Evolutionary conservation across 2,888 invertebrate genomes (phyloP).

Genomic region (Therioaphis trifolii): DNA sequence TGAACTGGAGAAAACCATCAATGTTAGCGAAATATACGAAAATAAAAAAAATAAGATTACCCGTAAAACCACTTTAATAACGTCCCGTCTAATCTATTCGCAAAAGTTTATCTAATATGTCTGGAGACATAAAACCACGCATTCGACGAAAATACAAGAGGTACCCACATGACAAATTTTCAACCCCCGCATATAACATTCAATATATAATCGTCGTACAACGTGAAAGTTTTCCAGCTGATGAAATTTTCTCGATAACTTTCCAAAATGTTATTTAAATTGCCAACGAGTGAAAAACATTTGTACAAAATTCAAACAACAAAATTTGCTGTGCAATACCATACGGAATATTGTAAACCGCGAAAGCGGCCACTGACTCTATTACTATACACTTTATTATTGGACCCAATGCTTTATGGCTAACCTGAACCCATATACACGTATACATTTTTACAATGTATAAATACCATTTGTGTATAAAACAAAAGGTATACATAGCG

Average conservation of each 20-base stretch:
- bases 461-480: too few relatives aligned
- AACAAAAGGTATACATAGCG: background rate
- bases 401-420: background rate
- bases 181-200: too few relatives aligned
- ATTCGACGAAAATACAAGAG: background rate
- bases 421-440: background rate
- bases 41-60: background rate
- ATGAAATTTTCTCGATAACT: background rate
- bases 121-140: background rate
- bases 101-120: background rate
- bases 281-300: background rate
- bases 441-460: too few relatives aligned
- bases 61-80: conserved; percentile 19
- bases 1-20: background rate
- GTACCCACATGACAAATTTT: background rate
- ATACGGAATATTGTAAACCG: background rate
- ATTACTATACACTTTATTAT: background rate
- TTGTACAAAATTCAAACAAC: background rate
- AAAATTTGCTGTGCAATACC: conserved; percentile 14
- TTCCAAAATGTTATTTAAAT: conserved; percentile 13
- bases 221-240: background rate
- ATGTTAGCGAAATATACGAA: background rate
- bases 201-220: background rate
- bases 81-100: background rate
- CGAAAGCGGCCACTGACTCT: background rate